A percentile compares a stretch with the other conserved stretches of the same genome.
These are phyloP conservation scores for Centropus bengalensis DNA, from an alignment of 2,113 vertebrate species.

Conservation along the genomic window DNA sequence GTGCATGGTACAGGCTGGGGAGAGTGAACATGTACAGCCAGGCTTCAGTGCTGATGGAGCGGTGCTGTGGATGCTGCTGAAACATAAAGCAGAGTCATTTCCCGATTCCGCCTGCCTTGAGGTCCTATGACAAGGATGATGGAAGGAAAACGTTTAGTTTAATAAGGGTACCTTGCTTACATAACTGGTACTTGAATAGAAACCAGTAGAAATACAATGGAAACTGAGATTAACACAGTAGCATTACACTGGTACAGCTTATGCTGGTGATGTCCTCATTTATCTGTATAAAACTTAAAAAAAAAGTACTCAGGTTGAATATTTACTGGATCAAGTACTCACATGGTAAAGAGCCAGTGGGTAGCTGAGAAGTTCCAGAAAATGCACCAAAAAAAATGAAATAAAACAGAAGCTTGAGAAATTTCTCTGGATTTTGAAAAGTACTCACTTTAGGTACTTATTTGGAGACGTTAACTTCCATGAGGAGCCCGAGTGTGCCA, in stretches of 20 bases:
- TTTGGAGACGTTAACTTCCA: not conserved
- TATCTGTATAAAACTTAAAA: not conserved
- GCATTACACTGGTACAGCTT: not conserved
- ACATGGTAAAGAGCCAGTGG: not conserved
- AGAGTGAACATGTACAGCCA: no score
- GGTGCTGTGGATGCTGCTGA: no score
- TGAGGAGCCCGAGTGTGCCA: not conserved
- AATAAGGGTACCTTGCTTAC: not conserved
- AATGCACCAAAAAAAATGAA: not conserved
- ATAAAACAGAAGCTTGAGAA: not conserved
- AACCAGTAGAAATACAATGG: no score
- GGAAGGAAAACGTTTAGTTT: not conserved
- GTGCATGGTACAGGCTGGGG: no score
- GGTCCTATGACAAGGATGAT: no score
- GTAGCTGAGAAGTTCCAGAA: not conserved
- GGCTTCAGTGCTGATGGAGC: no score
- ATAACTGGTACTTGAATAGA: not conserved
- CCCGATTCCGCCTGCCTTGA: no score
- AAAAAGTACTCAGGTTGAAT: not conserved
- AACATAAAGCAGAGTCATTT: no score
- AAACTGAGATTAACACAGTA: not conserved
- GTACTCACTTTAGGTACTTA: not conserved
- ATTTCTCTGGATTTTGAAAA: not conserved
- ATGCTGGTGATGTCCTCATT: not conserved
- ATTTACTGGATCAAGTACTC: not conserved